These are phyloP conservation scores for Sclerurus mexicanus DNA, from an alignment of 2,113 vertebrate species.

Conservation along the genomic window DNA sequence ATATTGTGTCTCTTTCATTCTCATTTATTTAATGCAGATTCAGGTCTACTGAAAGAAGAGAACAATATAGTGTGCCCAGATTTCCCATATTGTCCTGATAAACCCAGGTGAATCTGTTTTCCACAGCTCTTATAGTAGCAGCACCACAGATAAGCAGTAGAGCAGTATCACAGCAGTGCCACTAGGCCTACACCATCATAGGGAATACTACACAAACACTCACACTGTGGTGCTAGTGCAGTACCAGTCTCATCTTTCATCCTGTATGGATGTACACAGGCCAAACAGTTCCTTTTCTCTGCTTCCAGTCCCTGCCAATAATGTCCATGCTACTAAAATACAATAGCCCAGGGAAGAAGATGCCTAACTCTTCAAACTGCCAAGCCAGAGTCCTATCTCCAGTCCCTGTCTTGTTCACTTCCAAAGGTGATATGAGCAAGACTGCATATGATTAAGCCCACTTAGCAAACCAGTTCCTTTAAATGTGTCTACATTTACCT, in stretches of 20 bases:
- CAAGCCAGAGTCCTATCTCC: neutral
- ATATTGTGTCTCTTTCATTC: conserved; percentile 8
- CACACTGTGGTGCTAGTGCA: neutral
- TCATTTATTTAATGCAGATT: neutral
- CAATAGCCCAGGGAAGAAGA: neutral
- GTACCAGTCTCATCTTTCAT: neutral
- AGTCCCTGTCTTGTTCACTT: neutral
- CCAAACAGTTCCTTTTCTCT: neutral
- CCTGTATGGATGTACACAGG: neutral
- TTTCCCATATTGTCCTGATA: neutral
- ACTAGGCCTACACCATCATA: no score
- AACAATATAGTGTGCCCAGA: neutral
- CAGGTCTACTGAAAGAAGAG: neutral
- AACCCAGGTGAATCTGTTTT: neutral
- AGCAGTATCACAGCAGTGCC: neutral
- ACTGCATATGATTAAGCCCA: neutral
- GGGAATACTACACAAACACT: neutral
- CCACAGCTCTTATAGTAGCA: neutral
- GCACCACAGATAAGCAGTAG: neutral
- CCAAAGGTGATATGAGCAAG: neutral
- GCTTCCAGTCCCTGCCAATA: neutral
- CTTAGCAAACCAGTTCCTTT: neutral
- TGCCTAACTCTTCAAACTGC: neutral
- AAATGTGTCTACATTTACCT: neutral
- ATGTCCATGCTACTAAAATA: neutral